phyloP scores from a whole-genome alignment of 2,113 vertebrate genomes.

The Bufo bufo region DNA sequence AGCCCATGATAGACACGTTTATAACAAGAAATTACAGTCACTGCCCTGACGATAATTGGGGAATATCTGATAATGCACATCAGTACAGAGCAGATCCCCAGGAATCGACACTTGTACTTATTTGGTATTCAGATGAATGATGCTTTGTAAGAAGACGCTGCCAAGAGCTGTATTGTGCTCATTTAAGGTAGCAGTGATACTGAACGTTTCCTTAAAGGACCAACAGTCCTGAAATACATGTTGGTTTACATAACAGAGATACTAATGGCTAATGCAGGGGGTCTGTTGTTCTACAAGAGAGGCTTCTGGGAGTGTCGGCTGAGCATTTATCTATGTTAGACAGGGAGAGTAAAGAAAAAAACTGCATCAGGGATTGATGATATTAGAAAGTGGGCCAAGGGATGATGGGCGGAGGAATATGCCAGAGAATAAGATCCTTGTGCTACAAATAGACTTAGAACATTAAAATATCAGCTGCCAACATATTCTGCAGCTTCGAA shows the following conservation, averaged over 20 bases:
- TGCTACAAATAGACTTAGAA: too few species aligned
- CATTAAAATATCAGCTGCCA: too few species aligned
- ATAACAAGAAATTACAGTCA: neutral
- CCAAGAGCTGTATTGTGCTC: neutral
- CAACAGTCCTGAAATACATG: neutral
- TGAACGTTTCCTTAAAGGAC: slow-evolving; percentile 18
- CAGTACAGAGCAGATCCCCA: neutral
- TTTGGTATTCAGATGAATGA: neutral
- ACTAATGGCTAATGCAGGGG: neutral
- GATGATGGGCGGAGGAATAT: neutral
- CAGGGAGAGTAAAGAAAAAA: neutral
- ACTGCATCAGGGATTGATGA: neutral
- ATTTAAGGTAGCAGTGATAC: slow-evolving; percentile 4
- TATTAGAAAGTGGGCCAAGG: neutral
- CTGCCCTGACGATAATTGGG: neutral
- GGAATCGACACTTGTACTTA: slow-evolving; percentile 22
- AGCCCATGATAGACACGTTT: neutral
- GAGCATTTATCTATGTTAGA: neutral
- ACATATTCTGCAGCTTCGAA: too few species aligned
- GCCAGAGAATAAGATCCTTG: too few species aligned
- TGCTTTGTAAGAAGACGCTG: neutral
- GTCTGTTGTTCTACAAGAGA: neutral
- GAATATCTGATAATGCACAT: neutral
- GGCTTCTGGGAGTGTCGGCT: neutral
- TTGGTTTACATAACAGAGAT: neutral